Conservation (phyloP, 2,797 vertebrate genomes). For the Cyprinella venusta region DNA sequence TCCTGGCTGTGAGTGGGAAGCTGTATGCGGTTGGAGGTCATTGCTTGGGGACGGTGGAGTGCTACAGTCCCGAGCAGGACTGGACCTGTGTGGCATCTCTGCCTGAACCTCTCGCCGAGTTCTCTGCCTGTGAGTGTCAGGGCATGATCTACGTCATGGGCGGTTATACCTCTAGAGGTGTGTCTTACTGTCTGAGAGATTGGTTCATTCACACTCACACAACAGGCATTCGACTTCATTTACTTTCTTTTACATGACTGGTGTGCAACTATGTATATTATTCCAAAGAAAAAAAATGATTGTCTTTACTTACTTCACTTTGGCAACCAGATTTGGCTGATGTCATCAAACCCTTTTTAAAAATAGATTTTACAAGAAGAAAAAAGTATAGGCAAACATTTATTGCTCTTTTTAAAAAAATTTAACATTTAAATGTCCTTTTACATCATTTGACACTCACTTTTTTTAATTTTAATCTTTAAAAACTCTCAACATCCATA, state of each 20-base stretch:
- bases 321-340: background rate
- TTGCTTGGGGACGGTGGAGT: constrained; percentile 90
- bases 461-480: background rate
- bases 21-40: constrained; percentile 94
- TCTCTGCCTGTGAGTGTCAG: constrained; percentile 94
- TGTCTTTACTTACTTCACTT: background rate
- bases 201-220: background rate
- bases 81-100: constrained; percentile 91
- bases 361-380: no score
- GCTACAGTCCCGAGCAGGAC: constrained; percentile 91
- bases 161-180: constrained; percentile 94
- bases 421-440: background rate
- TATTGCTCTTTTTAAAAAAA: background rate
- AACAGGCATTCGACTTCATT: background rate
- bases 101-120: constrained; percentile 90
- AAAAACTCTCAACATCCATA: background rate
- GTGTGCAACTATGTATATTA: background rate
- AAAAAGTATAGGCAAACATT: background rate
- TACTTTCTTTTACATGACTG: background rate
- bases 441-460: background rate
- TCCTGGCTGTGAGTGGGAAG: constrained; percentile 88
- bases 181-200: constrained; percentile 5
- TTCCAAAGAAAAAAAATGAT: background rate
- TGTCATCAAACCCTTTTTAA: background rate
- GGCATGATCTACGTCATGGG: constrained; percentile 95